Evolutionary conservation across 2,888 invertebrate species (phyloP).

Genomic region (Timema cristinae): DNA sequence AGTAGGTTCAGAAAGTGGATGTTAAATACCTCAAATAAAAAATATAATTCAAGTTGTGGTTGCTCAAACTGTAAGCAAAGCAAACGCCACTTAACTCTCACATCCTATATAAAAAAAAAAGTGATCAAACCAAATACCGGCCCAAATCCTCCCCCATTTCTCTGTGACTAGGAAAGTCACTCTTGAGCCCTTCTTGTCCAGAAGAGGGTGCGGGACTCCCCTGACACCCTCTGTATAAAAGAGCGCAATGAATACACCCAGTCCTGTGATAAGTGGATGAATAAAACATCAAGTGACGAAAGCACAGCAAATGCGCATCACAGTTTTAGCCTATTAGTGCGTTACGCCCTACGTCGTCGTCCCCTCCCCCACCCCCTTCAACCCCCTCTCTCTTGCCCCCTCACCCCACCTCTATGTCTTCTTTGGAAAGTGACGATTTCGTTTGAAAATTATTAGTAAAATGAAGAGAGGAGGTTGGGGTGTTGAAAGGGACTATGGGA

Average conservation of each 20-base stretch:
- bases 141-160: no score
- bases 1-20: no score
- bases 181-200: no score
- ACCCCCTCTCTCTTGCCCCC: conserved; percentile 6
- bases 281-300: conserved; percentile 29
- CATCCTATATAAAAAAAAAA: no score
- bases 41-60: no score
- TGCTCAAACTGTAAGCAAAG: no score
- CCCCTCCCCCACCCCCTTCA: conserved; percentile 17
- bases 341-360: conserved; percentile 13
- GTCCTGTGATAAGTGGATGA: conserved; percentile 29
- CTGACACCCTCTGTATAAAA: conserved; percentile 9
- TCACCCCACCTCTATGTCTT: conserved; percentile 18
- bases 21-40: no score
- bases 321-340: conserved; percentile 26
- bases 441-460: conserved; percentile 30
- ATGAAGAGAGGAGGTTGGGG: conserved; percentile 15
- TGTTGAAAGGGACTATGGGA: not conserved
- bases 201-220: not conserved
- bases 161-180: no score
- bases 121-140: no score
- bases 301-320: conserved; percentile 28
- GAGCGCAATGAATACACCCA: conserved; percentile 10
- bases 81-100: no score
- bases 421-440: conserved; percentile 27